phyloP scores from a whole-genome alignment of 2,113 vertebrate species.

The Euleptes europaea region DNA sequence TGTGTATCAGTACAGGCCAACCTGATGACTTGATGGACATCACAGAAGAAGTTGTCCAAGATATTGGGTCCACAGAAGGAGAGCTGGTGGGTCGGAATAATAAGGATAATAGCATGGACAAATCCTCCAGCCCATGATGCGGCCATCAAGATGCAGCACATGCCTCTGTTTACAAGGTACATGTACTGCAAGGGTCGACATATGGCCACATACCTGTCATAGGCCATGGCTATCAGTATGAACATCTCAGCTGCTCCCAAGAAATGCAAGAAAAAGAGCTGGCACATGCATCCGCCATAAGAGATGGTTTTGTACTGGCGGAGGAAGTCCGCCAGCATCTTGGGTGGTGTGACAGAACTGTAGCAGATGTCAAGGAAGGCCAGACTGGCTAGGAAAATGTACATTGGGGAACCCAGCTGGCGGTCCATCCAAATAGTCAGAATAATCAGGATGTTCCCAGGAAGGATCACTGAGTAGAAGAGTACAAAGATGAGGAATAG shows the following conservation, averaged over 20 bases:
- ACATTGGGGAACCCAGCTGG: constrained; percentile 74
- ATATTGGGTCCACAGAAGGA: constrained; percentile 65
- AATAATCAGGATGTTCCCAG: constrained; percentile 76
- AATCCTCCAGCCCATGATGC: constrained; percentile 67
- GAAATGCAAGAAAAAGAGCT: constrained; percentile 18
- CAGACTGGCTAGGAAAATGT: constrained; percentile 76
- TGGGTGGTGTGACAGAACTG: not conserved
- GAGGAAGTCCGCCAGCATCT: not conserved
- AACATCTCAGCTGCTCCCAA: constrained; percentile 8
- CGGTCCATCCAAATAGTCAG: constrained; percentile 66
- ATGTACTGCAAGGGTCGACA: constrained; percentile 2
- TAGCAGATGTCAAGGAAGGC: not conserved
- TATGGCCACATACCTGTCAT: constrained; percentile 8
- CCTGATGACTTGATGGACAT: constrained; percentile 48
- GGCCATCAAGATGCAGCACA: not conserved
- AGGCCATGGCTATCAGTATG: constrained; percentile 11
- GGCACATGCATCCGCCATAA: constrained; percentile 9
- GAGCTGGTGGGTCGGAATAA: constrained; percentile 46
- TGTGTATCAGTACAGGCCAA: constrained; percentile 52
- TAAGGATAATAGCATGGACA: constrained; percentile 45
- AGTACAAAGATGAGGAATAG: constrained; percentile 70
- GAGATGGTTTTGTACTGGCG: not conserved
- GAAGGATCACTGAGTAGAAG: constrained; percentile 69
- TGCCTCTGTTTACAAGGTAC: not conserved
- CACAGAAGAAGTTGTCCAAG: constrained; percentile 61